Percentiles rank a stretch among this genome's conserved stretches.
Evolutionary conservation across 2,113 vertebrate genomes (phyloP).

Genomic region (Procavia capensis): DNA sequence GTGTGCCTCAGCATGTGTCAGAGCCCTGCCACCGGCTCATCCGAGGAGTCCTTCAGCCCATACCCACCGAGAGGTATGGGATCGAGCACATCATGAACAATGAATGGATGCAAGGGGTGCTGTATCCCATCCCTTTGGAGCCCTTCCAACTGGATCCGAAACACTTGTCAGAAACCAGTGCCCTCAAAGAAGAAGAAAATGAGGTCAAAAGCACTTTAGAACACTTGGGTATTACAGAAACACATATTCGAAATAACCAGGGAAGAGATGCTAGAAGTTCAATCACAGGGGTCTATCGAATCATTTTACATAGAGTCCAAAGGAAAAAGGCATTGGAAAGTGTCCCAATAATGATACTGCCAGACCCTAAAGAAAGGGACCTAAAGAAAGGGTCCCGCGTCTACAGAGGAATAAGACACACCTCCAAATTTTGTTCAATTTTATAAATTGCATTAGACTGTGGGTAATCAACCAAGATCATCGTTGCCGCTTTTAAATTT

Average conservation of each 20-base stretch:
- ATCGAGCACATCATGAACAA: conserved; percentile 94
- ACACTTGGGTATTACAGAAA: conserved; percentile 92
- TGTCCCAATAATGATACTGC: conserved; percentile 87
- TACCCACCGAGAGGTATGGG: conserved; percentile 90
- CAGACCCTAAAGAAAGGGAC: conserved; percentile 85
- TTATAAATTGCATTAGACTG: conserved; percentile 88
- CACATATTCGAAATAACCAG: conserved; percentile 94
- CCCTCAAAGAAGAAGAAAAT: conserved; percentile 91
- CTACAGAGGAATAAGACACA: conserved; percentile 91
- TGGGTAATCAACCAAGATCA: conserved; percentile 54
- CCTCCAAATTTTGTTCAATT: conserved; percentile 96
- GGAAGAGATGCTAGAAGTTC: conserved; percentile 93
- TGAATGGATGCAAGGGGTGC: conserved; percentile 94
- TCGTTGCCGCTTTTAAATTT: conserved; percentile 73
- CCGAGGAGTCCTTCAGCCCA: conserved; percentile 91
- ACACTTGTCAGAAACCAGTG: conserved; percentile 87
- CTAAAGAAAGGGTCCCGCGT: conserved; percentile 88
- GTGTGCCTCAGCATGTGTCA: conserved; percentile 90
- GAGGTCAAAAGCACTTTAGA: conserved; percentile 92
- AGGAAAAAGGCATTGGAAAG: conserved; percentile 90
- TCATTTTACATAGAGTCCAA: conserved; percentile 94
- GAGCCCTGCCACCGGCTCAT: conserved; percentile 94
- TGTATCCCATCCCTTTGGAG: conserved; percentile 92
- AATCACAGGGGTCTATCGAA: conserved; percentile 95
- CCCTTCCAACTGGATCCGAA: conserved; percentile 94